Evolutionary conservation across 2,797 vertebrate species (phyloP), one percentile per base, ranked within the genome.

Genomic region (Zenarchopterus dispar): DNA sequence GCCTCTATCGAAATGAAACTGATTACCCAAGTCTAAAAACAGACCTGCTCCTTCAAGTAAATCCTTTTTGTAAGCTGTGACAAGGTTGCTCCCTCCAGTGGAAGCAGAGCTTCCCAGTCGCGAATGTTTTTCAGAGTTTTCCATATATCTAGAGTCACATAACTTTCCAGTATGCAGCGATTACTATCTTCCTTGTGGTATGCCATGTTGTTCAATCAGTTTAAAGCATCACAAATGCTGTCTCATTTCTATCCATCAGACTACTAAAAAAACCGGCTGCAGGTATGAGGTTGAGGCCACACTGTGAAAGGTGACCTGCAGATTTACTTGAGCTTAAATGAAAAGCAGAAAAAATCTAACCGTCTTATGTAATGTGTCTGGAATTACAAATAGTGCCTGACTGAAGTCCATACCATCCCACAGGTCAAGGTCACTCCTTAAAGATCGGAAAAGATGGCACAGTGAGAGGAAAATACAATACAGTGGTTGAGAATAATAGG

Each of bases 291-390:
- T 60, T 64, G 33, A 42, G 54, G 55, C 3, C 41, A 70, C 0
- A 61, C 22, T 62, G 72, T 68, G 23, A 76, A 74, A 85, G 72
- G 78, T 82, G 62, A 84, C 57, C 54, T 13, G 16, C 53, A 71
- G 67, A 70, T 86, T 78, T 80, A 84, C 78, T 81, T 77, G 68
- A 80, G 80, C 31, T 64, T 61, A 57, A 81, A 62, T 62, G 56
- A 80, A 79, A 81, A 21, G 58, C 18, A 54, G 24, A 60, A 75
- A 49, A 60, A 82, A 77, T 85, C 51, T 73, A 63, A 88, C 85
- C 65, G 77, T 82, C 68, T 84, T 73, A 87, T 78, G 79, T 54
- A 67, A 80, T 53, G 62, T 50, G 71, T 75, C 81, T 81, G 59
- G 67, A 80, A 85, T 86, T 74, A 82, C 36, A 77, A 72, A 72